Evolutionary conservation across 2,888 invertebrate genomes (phyloP).

Genomic region (Drosophila sordidula): DNA sequence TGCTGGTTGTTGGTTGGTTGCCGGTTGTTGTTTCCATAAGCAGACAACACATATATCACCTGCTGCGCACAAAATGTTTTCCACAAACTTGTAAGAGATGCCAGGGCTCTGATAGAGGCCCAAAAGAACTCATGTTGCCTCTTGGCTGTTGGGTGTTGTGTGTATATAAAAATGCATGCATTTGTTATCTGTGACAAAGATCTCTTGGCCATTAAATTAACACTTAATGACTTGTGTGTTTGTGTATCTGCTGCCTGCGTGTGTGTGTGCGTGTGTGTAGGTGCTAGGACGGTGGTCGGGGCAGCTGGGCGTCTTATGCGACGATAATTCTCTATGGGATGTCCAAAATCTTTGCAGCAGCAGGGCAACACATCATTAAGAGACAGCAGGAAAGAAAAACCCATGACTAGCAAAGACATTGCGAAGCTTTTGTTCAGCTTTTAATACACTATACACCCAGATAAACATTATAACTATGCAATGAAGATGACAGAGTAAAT

Average conservation of each 20-base stretch:
- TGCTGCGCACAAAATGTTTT: conserved; percentile 79
- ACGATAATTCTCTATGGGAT: conserved; percentile 61
- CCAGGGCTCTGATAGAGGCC: conserved; percentile 68
- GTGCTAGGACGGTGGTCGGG: conserved; percentile 53
- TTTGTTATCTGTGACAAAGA: conserved; percentile 80
- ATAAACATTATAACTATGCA: conserved; percentile 27
- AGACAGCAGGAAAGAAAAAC: conserved; percentile 64
- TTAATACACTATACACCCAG: conserved; percentile 38
- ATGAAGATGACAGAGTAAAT: conserved; percentile 24
- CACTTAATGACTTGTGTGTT: conserved; percentile 79
- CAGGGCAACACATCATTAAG: conserved; percentile 74
- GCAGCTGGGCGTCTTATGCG: conserved; percentile 47
- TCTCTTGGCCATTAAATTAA: conserved; percentile 82
- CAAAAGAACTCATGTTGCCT: conserved; percentile 60
- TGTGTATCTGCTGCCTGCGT: conserved; percentile 25
- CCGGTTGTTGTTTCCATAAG: conserved; percentile 53
- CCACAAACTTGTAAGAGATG: conserved; percentile 80
- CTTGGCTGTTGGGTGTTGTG: conserved; percentile 32
- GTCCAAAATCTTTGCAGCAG: conserved; percentile 72
- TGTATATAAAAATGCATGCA: conserved; percentile 65
- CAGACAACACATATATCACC: conserved; percentile 78
- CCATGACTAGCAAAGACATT: conserved; percentile 59
- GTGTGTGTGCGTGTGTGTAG: conserved; percentile 50
- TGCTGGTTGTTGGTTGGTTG: conserved; percentile 31
- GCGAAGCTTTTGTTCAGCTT: conserved; percentile 62